These are phyloP conservation scores for Paraescarpia echinospica DNA, from an alignment of 1,140 invertebrate genomes.

Conservation along the genomic window DNA sequence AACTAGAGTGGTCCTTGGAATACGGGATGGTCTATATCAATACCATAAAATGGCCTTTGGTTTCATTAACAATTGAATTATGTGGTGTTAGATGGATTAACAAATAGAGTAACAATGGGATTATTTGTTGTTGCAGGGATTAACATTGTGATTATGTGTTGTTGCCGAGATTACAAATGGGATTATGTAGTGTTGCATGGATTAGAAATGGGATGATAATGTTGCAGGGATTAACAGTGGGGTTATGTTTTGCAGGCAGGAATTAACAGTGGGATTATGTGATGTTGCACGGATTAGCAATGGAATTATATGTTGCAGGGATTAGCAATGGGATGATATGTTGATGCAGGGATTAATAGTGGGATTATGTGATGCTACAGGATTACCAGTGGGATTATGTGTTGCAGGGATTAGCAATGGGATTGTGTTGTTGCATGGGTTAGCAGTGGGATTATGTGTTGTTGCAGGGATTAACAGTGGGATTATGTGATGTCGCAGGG, in stretches of 20 bases:
- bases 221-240: not conserved
- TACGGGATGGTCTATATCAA: too few species aligned
- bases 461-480: not conserved
- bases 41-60: too few species aligned
- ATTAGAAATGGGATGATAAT: not conserved
- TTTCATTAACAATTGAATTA: too few species aligned
- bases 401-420: not conserved
- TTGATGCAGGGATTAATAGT: not conserved
- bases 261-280: too few species aligned
- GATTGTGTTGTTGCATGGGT: not conserved
- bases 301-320: too few species aligned
- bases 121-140: not conserved
- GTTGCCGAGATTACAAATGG: not conserved
- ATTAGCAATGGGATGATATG: too few species aligned
- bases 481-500: not conserved
- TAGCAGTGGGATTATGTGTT: not conserved
- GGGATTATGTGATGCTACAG: not conserved
- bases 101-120: not conserved
- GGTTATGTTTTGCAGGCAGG: too few species aligned
- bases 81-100: too few species aligned
- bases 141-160: not conserved
- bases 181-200: not conserved
- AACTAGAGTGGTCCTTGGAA: too few species aligned
- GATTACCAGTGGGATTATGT: not conserved
- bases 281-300: too few species aligned